Percentiles rank a stretch among this genome's conserved stretches.
phyloP scores from a whole-genome alignment of 2,113 vertebrate species.

The Syngnathoides biaculeatus region DNA sequence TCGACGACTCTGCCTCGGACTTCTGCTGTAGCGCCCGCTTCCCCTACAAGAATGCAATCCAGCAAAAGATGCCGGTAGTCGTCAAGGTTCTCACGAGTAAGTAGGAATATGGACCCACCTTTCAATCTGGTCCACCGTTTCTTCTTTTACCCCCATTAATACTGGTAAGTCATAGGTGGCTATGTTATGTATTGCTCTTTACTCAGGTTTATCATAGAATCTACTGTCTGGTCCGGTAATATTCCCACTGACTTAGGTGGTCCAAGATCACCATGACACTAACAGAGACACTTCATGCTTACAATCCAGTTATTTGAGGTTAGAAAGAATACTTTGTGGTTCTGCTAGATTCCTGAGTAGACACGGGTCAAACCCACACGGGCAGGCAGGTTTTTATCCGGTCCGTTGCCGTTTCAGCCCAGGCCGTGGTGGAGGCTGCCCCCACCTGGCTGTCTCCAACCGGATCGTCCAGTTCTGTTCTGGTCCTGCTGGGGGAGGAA shows the following conservation, averaged over 20 bases:
- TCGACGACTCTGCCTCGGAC: slow-evolving; percentile 83
- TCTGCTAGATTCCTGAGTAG: background rate
- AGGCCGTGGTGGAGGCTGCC: slow-evolving; percentile 82
- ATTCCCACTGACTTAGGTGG: background rate
- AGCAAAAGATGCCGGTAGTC: slow-evolving; percentile 93
- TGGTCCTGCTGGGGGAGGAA: slow-evolving; percentile 86
- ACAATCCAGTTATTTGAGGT: background rate
- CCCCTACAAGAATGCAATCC: slow-evolving; percentile 92
- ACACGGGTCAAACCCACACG: background rate
- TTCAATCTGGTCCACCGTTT: background rate
- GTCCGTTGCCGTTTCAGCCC: slow-evolving; percentile 73
- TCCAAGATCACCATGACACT: background rate
- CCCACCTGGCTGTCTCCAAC: slow-evolving; percentile 90
- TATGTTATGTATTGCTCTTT: too few relatives aligned
- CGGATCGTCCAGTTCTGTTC: slow-evolving; percentile 82
- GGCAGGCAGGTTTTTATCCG: background rate
- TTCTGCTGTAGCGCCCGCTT: slow-evolving; percentile 96
- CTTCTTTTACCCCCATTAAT: background rate
- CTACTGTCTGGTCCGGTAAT: background rate
- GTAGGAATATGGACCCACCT: slow-evolving; percentile 38
- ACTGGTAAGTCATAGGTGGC: too few relatives aligned
- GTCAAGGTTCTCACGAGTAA: slow-evolving; percentile 96
- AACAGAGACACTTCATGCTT: too few relatives aligned
- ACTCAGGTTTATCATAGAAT: too few relatives aligned
- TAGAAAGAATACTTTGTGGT: background rate